Evolutionary conservation across 2,888 invertebrate genomes (phyloP).

Genomic region (Spodoptera picta): DNA sequence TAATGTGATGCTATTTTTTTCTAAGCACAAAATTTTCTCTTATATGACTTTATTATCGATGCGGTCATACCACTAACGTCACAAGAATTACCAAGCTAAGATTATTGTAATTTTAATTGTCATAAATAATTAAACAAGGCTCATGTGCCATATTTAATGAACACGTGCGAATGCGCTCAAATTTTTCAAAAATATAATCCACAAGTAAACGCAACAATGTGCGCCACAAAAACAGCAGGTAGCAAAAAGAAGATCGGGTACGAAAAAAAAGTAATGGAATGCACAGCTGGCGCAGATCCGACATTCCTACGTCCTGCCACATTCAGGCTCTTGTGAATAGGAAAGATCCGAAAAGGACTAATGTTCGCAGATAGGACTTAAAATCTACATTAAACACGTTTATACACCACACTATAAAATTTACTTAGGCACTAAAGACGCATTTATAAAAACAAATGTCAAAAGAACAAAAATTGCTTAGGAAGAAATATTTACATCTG

Average conservation of each 20-base stretch:
- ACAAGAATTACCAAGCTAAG: no score
- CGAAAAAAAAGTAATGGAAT: slow-evolving; percentile 80
- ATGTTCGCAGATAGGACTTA: slow-evolving; percentile 10
- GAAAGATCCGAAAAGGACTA: slow-evolving; percentile 56
- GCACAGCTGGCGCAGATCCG: slow-evolving; percentile 86
- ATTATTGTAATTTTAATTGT: no score
- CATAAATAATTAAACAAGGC: no score
- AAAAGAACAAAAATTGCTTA: no score
- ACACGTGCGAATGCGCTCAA: slow-evolving; percentile 34
- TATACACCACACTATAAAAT: no score
- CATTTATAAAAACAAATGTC: no score
- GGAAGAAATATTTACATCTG: slow-evolving; percentile 4
- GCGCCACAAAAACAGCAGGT: slow-evolving; percentile 80
- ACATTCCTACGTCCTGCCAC: slow-evolving; percentile 71
- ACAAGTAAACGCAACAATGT: slow-evolving; percentile 70
- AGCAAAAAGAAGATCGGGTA: slow-evolving; percentile 77
- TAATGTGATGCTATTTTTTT: no score
- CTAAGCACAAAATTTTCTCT: no score
- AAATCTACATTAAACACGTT: not conserved
- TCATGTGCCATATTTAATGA: slow-evolving; percentile 12
- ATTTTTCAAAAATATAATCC: slow-evolving; percentile 53
- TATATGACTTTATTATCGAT: no score
- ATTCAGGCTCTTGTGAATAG: slow-evolving; percentile 62
- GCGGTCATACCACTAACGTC: no score
- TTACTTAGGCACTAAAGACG: no score